A percentile compares a stretch with the other conserved stretches of the same genome.
These are phyloP conservation scores for Drosophila suzukii DNA, from an alignment of 1,140 invertebrate species.

Conservation along the genomic window DNA sequence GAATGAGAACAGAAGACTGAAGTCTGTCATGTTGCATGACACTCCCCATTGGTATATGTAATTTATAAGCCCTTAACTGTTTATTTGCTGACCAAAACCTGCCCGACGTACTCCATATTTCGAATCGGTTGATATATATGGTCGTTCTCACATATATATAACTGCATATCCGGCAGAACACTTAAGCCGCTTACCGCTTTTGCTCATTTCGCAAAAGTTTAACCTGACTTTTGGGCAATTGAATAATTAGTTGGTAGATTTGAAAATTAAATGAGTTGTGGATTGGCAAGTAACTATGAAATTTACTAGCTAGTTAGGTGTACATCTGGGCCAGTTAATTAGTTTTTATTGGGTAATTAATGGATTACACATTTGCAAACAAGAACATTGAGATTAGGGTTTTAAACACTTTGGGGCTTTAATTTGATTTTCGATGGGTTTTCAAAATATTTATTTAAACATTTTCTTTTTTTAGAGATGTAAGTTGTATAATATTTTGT, in stretches of 20 bases:
- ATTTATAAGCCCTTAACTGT: conserved; percentile 69
- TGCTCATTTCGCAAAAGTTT: conserved; percentile 31
- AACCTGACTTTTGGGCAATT: conserved; percentile 27
- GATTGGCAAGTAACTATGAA: not conserved
- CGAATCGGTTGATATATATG: conserved; percentile 8
- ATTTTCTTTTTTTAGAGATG: not conserved
- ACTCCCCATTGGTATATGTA: conserved; percentile 26
- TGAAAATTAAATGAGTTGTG: conserved; percentile 12
- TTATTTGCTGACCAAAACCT: conserved; percentile 52
- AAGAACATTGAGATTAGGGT: too few relatives aligned
- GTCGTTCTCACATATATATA: not conserved
- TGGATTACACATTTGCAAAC: not conserved
- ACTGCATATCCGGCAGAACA: conserved; percentile 39
- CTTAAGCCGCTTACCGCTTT: conserved; percentile 59
- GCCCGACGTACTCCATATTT: conserved; percentile 18
- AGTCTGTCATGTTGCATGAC: conserved; percentile 56
- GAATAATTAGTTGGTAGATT: conserved; percentile 37
- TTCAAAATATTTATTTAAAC: too few relatives aligned
- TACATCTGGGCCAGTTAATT: conserved; percentile 11
- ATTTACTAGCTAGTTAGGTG: not conserved
- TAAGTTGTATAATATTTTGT: too few relatives aligned
- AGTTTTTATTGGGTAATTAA: not conserved
- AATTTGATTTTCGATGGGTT: too few relatives aligned
- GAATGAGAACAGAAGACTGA: conserved; percentile 11
- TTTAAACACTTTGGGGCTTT: too few relatives aligned